Evolutionary conservation across 1,140 invertebrate species (phyloP), one percentile per base, ranked within the genome.

Genomic region (Neodiprion fabricii): DNA sequence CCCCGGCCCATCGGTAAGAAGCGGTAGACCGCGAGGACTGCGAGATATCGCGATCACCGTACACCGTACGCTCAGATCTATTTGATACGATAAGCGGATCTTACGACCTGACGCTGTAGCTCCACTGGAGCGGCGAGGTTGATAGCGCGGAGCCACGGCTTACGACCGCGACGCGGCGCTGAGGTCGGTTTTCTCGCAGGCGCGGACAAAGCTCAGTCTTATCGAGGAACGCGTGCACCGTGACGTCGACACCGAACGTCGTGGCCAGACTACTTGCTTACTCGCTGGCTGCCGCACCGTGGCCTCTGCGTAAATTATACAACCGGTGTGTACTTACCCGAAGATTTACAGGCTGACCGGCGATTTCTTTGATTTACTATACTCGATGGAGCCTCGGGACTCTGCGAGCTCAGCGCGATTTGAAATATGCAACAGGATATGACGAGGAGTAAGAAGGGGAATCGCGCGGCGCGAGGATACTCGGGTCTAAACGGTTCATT

Each of bases 261-360:
- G 28, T 40, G 28, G 28, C 28, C 2, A 5, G 28, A 40, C 28
- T 40, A 40, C 28, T 40, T 40, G 28, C 28, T 40, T 40, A 5
- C 28, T 40, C 28, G 5, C 2, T 40, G 28, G 28, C 28, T 61
- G 3, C 53, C 53, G 53, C 53, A 14, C 3, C 53, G 53, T 17
- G 53, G 53, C 28, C 28, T 40, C 53, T 61, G 53, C 53, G 53
- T 61, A 61, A 61, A 61, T 61, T 61, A 61, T 61, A 61, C 53
- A 12, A 61, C 53, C 53, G 53, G 11, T 61, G 53, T 61, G 53
- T 61, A 61, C 53, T 61, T 61, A 61, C 53, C 53, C 11, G 11
- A 61, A 61, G 53, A 61, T 61, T 61, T 61, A 61, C 53, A 61
- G 53, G 53, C 53, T 17, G 11, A 17, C 11, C 11, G 53, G n/a